A percentile compares a stretch with the other conserved stretches of the same genome.
These are phyloP conservation scores for Coenonympha arcania DNA, from an alignment of 2,888 invertebrate species.

Conservation along the genomic window DNA sequence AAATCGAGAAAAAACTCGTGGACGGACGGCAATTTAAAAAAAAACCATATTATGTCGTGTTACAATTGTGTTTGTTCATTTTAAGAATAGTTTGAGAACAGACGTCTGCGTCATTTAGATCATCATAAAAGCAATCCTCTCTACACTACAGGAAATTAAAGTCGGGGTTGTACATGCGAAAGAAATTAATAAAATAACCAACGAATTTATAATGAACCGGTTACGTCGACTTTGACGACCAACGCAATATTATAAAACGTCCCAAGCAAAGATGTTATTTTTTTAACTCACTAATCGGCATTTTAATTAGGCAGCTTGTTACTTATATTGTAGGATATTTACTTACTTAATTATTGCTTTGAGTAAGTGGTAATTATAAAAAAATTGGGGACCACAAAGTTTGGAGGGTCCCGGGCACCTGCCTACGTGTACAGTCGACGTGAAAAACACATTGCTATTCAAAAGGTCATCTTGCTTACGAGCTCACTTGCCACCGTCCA, in stretches of 20 bases:
- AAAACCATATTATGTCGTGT: too few species aligned
- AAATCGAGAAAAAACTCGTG: too few species aligned
- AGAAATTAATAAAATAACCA: neutral
- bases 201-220: neutral
- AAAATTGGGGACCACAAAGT: slow-evolving; percentile 37
- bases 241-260: slow-evolving; percentile 10
- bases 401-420: slow-evolving; percentile 39
- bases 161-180: too few species aligned
- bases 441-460: neutral
- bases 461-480: neutral
- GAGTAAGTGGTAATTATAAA: slow-evolving; percentile 44
- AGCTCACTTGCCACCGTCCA: too few species aligned
- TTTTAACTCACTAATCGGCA: slow-evolving; percentile 37
- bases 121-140: too few species aligned
- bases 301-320: slow-evolving; percentile 48
- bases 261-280: slow-evolving; percentile 24
- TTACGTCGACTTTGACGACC: slow-evolving; percentile 1
- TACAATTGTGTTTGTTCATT: too few species aligned
- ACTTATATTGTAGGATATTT: slow-evolving; percentile 39
- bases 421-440: slow-evolving; percentile 27
- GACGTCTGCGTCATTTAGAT: too few species aligned
- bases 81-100: too few species aligned
- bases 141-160: too few species aligned
- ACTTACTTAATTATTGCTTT: slow-evolving; percentile 49
- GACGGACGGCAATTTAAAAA: too few species aligned